Base-by-base conservation (phyloP, 1,140 invertebrate genomes). In the Oedothorax gibbosus region DNA sequence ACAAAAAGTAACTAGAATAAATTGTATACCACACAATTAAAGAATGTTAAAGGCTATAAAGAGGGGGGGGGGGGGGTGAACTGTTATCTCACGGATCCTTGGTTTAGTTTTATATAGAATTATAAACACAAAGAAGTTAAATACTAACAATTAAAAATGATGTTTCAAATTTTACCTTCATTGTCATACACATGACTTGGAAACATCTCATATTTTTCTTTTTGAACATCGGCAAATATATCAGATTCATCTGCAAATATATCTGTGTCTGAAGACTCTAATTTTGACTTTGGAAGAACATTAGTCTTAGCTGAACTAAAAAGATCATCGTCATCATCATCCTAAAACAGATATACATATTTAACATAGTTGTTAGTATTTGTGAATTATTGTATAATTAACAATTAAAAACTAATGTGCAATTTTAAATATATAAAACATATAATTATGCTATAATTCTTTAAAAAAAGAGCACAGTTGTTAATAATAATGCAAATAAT, bases 201-300 rank as follows among this genome's bases (percentile, higher is more conserved):
- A 56, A 83, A 83, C 72, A 83, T 75, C 57, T 83, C 81, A 57
- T 83, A 83, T 76, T 83, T 83, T 20, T 83, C 81, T 57, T 83
- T 83, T 18, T 35, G 69, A 20, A 83, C n/a, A 50, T 83, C 81
- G 65, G 81, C 71, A 83, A 83, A 83, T 18, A 83, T 83, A 49
- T 83, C 81, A 56, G 81, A 35, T 1, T 83, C 81, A 66, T 83
- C 81, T 7, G 50, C 71, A 82, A 82, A 82, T 76, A 83, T 66
- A n/a, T 83, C 81, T 75, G 21, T 35, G 12, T 83, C 81, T 21
- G 68, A 14, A 4, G 11, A 49, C 7, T 83, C 72, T 66, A 18
- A 7, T 66, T 83, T 65, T 11, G 71, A 14, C 57, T 75, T 75
- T n/a, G 20, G 79, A 14, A 66, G n/a, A 49, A 56, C 15, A 49